These are phyloP conservation scores for Sylvilagus bachmani DNA, from an alignment of 2,113 vertebrate genomes.

Conservation along the genomic window DNA sequence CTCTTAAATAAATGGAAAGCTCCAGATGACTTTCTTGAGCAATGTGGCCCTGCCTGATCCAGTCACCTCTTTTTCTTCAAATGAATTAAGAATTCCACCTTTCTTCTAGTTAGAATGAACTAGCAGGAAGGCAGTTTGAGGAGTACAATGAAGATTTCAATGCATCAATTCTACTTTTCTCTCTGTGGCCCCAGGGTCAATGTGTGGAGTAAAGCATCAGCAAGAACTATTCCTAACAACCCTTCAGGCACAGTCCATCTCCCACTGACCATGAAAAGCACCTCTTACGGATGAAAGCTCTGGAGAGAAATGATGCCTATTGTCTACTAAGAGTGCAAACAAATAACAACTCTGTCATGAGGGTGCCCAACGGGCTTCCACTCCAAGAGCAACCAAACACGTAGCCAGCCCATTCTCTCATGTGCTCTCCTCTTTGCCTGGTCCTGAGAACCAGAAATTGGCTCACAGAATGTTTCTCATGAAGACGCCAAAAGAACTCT, in stretches of 20 bases:
- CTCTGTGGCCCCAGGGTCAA: background rate
- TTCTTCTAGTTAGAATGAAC: background rate
- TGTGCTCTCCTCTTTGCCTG: accelerated
- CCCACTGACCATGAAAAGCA: background rate
- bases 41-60: background rate
- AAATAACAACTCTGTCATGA: background rate
- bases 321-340: background rate
- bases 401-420: background rate
- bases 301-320: background rate
- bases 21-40: background rate
- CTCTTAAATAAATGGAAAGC: background rate
- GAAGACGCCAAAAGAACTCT: background rate
- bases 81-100: background rate
- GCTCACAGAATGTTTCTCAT: background rate
- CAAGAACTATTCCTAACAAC: background rate
- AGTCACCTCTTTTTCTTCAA: background rate
- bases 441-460: background rate
- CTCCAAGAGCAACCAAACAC: background rate
- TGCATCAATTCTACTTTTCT: background rate
- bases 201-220: background rate
- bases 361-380: background rate
- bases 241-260: background rate
- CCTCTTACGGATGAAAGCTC: constrained; percentile 5
- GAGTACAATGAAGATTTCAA: background rate
- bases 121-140: background rate